Evolutionary conservation across 2,888 invertebrate species (phyloP).

Genomic region (Argyresthia albistria): DNA sequence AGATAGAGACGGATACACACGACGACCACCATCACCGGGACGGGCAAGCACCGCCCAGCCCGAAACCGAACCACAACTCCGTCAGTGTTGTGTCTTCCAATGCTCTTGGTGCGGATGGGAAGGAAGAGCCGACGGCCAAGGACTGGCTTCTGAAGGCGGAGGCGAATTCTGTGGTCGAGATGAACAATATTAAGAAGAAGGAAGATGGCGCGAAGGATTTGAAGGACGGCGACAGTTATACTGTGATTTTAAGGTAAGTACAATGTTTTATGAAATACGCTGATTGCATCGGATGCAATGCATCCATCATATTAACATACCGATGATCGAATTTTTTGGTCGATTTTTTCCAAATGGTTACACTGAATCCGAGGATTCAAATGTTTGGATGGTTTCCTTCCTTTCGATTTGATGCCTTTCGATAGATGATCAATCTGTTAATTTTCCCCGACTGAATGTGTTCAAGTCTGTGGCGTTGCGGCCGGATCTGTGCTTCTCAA

Average conservation of each 20-base stretch:
- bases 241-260: conserved; percentile 80
- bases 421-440: too few species aligned
- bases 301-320: too few species aligned
- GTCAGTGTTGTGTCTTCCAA: conserved; percentile 64
- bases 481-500: too few species aligned
- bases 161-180: conserved; percentile 45
- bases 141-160: conserved; percentile 57
- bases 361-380: too few species aligned
- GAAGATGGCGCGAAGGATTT: conserved; percentile 57
- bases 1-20: conserved; percentile 82
- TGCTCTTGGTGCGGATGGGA: conserved; percentile 44
- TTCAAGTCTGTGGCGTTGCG: too few species aligned
- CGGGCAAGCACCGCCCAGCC: conserved; percentile 50
- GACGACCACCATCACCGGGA: conserved; percentile 72
- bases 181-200: conserved; percentile 63
- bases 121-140: conserved; percentile 53
- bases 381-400: too few species aligned
- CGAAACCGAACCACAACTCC: conserved; percentile 53
- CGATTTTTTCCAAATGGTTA: too few species aligned
- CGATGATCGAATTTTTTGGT: too few species aligned
- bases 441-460: too few species aligned
- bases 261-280: too few species aligned
- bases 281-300: too few species aligned
- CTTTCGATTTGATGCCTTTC: too few species aligned
- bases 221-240: conserved; percentile 79